These are phyloP conservation scores for Drosophila equinoxialis DNA, from an alignment of 1,140 invertebrate genomes.

Conservation along the genomic window DNA sequence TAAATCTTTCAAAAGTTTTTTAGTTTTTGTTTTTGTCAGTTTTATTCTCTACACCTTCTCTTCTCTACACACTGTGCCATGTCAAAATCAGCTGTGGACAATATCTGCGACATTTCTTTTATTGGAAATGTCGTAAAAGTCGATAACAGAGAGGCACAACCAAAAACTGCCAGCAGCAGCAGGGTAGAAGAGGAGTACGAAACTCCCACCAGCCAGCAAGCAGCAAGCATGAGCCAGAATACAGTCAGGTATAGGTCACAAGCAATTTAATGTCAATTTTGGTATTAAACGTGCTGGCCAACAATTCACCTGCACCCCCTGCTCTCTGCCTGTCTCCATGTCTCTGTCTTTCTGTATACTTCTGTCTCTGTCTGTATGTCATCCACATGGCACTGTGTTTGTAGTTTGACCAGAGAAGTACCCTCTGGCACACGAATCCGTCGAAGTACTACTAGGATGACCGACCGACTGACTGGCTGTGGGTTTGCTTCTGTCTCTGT, in stretches of 20 bases:
- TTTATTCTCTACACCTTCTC: constrained; percentile 33
- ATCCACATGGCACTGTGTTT: constrained; percentile 39
- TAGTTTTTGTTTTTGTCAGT: constrained; percentile 37
- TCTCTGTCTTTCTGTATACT: neutral
- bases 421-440: constrained; percentile 39
- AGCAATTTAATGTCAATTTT: constrained; percentile 82
- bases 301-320: constrained; percentile 66
- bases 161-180: neutral
- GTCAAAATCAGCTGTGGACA: constrained; percentile 60
- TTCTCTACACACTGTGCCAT: constrained; percentile 34
- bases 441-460: constrained; percentile 8
- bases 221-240: neutral
- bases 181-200: neutral
- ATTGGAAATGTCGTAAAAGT: constrained; percentile 81
- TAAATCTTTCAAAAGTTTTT: constrained; percentile 19
- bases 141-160: constrained; percentile 63
- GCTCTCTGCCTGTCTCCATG: neutral
- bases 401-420: neutral
- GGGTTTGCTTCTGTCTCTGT: neutral
- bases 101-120: constrained; percentile 69
- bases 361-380: constrained; percentile 45
- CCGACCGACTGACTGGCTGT: neutral
- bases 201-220: neutral
- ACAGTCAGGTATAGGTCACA: constrained; percentile 62
- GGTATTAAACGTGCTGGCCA: constrained; percentile 78